phyloP scores from a whole-genome alignment of 1,140 invertebrate species.

The Aphelinus certus region DNA sequence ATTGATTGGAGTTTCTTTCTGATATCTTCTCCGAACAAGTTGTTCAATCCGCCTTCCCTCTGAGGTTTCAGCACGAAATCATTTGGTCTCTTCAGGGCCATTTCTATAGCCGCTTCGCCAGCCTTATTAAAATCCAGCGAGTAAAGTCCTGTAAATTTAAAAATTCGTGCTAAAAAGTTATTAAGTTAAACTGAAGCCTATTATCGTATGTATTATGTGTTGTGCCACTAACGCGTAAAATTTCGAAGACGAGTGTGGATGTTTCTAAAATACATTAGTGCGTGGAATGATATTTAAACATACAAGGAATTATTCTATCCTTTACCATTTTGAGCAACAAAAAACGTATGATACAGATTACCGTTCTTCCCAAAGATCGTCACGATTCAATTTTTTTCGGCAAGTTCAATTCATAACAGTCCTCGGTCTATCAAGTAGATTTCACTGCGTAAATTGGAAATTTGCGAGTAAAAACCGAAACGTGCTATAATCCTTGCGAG shows the following conservation, averaged over 20 bases:
- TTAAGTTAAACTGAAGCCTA: no score
- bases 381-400: no score
- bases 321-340: no score
- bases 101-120: conserved; percentile 79
- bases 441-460: no score
- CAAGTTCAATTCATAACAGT: no score
- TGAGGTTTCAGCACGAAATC: conserved; percentile 95
- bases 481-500: no score
- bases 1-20: conserved; percentile 72
- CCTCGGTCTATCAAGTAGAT: no score
- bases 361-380: no score
- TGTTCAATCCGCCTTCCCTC: conserved; percentile 95
- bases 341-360: no score
- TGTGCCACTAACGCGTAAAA: not conserved
- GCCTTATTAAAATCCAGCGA: conserved; percentile 82
- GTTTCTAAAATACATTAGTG: conserved; percentile 4
- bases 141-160: conserved; percentile 71
- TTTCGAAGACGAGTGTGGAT: conserved; percentile 66
- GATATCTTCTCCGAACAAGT: conserved; percentile 89
- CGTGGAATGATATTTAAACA: conserved; percentile 1
- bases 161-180: not conserved
- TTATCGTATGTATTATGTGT: no score
- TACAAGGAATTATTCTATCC: not conserved
- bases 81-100: conserved; percentile 83
- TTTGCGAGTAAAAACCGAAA: no score